These are phyloP conservation scores for Siderastrea radians DNA, from an alignment of 92 coral and sea anemone genomes.

Conservation along the genomic window DNA sequence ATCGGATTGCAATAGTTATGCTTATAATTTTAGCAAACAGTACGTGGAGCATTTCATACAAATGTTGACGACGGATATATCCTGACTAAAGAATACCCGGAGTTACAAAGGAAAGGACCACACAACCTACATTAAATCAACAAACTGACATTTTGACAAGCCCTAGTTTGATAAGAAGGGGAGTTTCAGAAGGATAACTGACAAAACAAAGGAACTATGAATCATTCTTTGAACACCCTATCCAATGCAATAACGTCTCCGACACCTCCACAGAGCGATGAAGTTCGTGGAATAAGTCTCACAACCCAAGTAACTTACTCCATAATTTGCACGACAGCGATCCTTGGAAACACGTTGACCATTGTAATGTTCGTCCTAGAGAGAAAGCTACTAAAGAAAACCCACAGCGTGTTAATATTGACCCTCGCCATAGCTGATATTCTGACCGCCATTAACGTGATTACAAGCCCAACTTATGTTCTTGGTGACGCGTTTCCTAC, in stretches of 20 bases:
- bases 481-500: constrained; percentile 8
- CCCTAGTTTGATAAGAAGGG: neutral
- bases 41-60: too few relatives aligned
- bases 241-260: neutral
- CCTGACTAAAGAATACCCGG: too few relatives aligned
- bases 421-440: constrained; percentile 36
- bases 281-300: neutral
- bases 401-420: constrained; percentile 28
- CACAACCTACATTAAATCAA: too few relatives aligned
- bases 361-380: constrained; percentile 56
- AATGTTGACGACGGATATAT: too few relatives aligned
- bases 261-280: neutral
- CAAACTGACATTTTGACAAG: neutral
- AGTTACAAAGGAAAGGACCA: too few relatives aligned
- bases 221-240: neutral
- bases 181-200: neutral
- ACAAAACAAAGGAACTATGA: constrained; percentile 4
- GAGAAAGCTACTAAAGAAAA: constrained; percentile 17
- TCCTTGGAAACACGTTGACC: constrained; percentile 49
- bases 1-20: too few relatives aligned
- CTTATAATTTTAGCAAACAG: too few relatives aligned
- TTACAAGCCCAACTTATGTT: neutral
- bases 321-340: constrained; percentile 24
- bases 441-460: constrained; percentile 18
- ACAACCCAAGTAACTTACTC: neutral